These are phyloP conservation scores for Leucoptera coffeella DNA, from an alignment of 2,888 invertebrate species.

Conservation along the genomic window DNA sequence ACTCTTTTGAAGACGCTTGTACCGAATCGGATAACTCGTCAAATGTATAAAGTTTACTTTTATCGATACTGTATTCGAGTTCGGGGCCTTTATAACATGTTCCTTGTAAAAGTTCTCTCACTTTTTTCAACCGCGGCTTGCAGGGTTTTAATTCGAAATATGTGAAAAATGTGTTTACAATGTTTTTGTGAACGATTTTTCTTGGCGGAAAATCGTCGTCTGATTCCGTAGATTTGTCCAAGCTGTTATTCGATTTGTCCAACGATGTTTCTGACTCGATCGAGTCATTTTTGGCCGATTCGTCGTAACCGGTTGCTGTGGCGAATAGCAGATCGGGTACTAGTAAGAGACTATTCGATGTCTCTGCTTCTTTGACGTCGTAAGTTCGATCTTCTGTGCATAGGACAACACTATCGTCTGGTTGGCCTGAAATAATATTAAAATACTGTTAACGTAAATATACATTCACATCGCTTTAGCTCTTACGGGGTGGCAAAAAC, in stretches of 20 bases:
- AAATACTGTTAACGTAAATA: too few relatives aligned
- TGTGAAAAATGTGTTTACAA: slow-evolving; percentile 67
- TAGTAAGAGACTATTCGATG: slow-evolving; percentile 80
- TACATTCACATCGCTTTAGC: too few relatives aligned
- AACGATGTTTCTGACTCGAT: slow-evolving; percentile 47
- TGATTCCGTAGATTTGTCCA: slow-evolving; percentile 38
- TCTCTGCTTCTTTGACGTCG: slow-evolving; percentile 83
- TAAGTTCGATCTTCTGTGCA: slow-evolving; percentile 77
- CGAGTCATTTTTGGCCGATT: slow-evolving; percentile 35
- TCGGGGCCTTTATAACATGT: slow-evolving; percentile 75
- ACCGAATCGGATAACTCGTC: slow-evolving; percentile 61
- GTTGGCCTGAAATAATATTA: slow-evolving; percentile 55
- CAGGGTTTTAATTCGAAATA: slow-evolving; percentile 76
- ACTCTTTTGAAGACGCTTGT: slow-evolving; percentile 75
- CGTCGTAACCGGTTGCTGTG: slow-evolving; percentile 40
- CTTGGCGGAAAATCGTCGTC: slow-evolving; percentile 40
- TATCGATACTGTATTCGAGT: slow-evolving; percentile 64
- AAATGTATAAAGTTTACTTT: slow-evolving; percentile 57
- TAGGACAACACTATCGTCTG: slow-evolving; percentile 72
- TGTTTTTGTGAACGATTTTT: slow-evolving; percentile 48
- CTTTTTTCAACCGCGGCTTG: slow-evolving; percentile 67
- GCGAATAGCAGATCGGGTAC: slow-evolving; percentile 62
- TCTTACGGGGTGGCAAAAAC: too few relatives aligned
- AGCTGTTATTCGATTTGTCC: slow-evolving; percentile 37
- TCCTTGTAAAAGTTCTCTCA: slow-evolving; percentile 59